A percentile compares a stretch with the other conserved stretches of the same genome.
Evolutionary conservation across 2,888 invertebrate genomes (phyloP).

Genomic region (Petrolisthes manimaculis): DNA sequence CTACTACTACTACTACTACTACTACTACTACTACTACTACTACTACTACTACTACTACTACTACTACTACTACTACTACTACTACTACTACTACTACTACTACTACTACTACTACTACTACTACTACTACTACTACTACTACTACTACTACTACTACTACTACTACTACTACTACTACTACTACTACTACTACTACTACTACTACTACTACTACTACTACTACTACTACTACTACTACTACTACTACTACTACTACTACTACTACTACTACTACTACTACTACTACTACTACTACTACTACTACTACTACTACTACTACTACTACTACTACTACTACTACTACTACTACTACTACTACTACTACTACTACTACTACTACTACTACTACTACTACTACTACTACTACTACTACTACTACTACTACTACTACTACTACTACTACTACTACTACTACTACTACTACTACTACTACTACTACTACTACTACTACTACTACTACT

Average conservation of each 20-base stretch:
- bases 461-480: too few species aligned
- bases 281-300: too few species aligned
- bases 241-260: not conserved
- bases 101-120: not conserved
- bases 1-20: not conserved
- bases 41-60: not conserved
- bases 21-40: not conserved
- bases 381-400: too few species aligned
- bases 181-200: not conserved
- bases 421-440: too few species aligned
- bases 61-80: not conserved
- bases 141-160: not conserved
- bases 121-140: not conserved
- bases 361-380: too few species aligned
- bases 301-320: too few species aligned
- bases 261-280: not conserved
- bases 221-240: not conserved
- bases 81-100: not conserved
- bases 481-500: too few species aligned
- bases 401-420: too few species aligned
- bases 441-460: too few species aligned
- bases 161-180: not conserved
- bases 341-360: too few species aligned
- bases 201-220: not conserved
- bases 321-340: too few species aligned